Base-by-base conservation (phyloP, 2,797 vertebrate genomes). In the Botia almorhae region DNA sequence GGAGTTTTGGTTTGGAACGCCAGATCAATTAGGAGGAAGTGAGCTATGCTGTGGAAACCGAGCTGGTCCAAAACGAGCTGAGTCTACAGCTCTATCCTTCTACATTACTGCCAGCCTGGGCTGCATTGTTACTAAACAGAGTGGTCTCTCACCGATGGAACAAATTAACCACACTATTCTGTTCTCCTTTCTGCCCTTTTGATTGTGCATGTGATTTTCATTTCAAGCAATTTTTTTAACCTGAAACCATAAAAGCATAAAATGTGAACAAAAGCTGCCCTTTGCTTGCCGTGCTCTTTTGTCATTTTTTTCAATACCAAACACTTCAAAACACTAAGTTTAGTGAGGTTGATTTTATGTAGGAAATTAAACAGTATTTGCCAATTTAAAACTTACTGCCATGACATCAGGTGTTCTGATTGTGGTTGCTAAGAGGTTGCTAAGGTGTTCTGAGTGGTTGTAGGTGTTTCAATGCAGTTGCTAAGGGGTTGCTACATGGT, bases 71-170 rank as follows among this genome's bases (percentile, higher is more conserved):
- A 72, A 78, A 64, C 0, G 11, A 78, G 76, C 19, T 7, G 13
- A 65, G 63, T 61, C 58, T 61, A 26, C 58, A 61, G 26, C 23
- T 61, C 13, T 29, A 61, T 61, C 23, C 33, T 7, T 65, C 69
- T 78, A 56, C n/a, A 10, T 4, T 61, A 6, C 1, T 71, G 69
- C 69, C 58, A 55, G 48, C n/a, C 53, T 33, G 69, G 36, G 13
- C 69, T 55, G 78, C 67, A 50, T 72, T 79, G 69, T 79, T 72
- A 65, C 69, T 50, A 56, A 70, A 71, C 68, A 78, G 60, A 55
- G 43, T 67, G 39, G 8, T 21, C 67, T 63, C 67, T 77, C 17
- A 56, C 55, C n/a, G 56, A 51, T 50, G 43, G 23, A 78, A 70
- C 26, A 51, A 78, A 78, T 78, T 50, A 51, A 43, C 43, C 7